These are phyloP conservation scores for Rhegmatorhina hoffmannsi DNA, from an alignment of 2,113 vertebrate genomes.

Conservation along the genomic window DNA sequence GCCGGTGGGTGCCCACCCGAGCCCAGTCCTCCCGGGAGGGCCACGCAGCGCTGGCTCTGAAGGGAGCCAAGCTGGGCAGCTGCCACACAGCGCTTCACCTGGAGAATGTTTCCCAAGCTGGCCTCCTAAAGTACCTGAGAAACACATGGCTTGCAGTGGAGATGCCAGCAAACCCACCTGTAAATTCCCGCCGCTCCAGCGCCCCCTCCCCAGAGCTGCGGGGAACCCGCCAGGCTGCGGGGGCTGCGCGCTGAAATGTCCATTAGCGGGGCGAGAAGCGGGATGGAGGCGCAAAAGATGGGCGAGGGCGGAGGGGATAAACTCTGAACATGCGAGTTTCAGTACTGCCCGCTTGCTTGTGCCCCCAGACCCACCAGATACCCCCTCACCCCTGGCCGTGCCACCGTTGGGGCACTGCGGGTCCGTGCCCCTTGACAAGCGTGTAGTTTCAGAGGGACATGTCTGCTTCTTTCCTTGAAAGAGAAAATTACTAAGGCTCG, in stretches of 20 bases:
- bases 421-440: not conserved
- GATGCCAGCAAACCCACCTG: not conserved
- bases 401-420: not conserved
- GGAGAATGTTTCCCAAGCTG: not conserved
- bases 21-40: not conserved
- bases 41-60: not conserved
- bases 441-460: not conserved
- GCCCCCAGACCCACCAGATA: not conserved
- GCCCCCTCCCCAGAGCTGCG: not conserved
- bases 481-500: fast-evolving
- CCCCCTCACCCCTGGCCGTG: not conserved
- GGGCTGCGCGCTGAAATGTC: not conserved
- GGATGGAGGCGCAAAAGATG: not conserved
- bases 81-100: not conserved
- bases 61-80: not conserved
- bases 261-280: not conserved
- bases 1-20: not conserved
- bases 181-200: not conserved
- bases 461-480: not conserved
- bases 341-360: fast-evolving
- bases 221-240: not conserved
- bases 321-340: fast-evolving
- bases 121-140: not conserved
- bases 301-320: not conserved
- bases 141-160: fast-evolving